Evolutionary conservation across 2,113 vertebrate species (phyloP).

Genomic region (Paramormyrops kingsleyae): DNA sequence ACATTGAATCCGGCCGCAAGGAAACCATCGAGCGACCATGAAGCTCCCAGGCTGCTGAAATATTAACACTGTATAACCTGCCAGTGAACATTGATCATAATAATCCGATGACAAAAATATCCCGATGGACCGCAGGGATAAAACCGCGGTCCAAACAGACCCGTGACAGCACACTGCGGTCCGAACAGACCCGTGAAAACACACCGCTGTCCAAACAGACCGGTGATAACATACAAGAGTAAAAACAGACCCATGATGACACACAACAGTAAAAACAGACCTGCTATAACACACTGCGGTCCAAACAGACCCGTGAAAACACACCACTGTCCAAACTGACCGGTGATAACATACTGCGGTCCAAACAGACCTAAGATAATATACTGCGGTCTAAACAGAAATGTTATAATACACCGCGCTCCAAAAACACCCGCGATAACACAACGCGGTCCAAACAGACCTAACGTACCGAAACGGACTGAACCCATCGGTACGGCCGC

Average conservation of each 20-base stretch:
- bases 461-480: not conserved
- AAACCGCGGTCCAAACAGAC: not conserved
- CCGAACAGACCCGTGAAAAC: not conserved
- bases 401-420: not conserved
- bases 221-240: not conserved
- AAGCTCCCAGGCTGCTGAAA: not conserved
- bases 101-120: not conserved
- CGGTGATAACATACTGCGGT: not conserved
- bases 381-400: not conserved
- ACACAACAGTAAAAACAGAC: not conserved
- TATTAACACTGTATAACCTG: not conserved
- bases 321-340: not conserved
- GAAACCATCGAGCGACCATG: not conserved
- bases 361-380: not conserved
- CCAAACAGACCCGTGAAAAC: not conserved
- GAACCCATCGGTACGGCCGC: not conserved
- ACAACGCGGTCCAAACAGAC: not conserved
- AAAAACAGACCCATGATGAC: not conserved
- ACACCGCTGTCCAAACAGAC: not conserved
- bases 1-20: not conserved
- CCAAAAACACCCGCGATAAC: not conserved
- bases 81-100: not conserved
- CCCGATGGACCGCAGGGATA: not conserved
- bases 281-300: not conserved
- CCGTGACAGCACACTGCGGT: not conserved